Evolutionary conservation across 2,888 invertebrate genomes (phyloP).

Genomic region (Acleris cristana): DNA sequence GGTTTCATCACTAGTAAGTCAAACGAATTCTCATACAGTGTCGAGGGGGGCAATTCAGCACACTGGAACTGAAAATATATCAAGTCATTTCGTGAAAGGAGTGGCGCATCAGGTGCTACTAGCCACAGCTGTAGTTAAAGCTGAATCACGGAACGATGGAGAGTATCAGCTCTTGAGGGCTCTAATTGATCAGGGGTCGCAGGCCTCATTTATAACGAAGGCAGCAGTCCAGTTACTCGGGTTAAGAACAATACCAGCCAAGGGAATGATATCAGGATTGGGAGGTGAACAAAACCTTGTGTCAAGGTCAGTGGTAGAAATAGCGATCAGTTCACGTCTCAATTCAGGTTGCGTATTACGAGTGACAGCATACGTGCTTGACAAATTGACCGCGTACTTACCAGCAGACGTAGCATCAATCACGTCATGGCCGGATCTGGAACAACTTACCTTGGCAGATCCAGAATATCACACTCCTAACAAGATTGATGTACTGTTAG

Average conservation of each 20-base stretch:
- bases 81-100: slow-evolving; percentile 6
- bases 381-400: slow-evolving; percentile 31
- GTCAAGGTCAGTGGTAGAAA: slow-evolving; percentile 27
- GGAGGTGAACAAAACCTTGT: slow-evolving; percentile 13
- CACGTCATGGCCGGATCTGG: slow-evolving; percentile 20
- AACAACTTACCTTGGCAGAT: slow-evolving; percentile 32
- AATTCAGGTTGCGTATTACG: slow-evolving; percentile 4
- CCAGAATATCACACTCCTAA: slow-evolving; percentile 28
- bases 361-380: slow-evolving; percentile 37
- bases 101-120: slow-evolving; percentile 2
- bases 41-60: too few species aligned
- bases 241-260: slow-evolving; percentile 5
- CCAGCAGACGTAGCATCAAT: slow-evolving; percentile 12
- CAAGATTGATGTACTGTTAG: slow-evolving; percentile 35
- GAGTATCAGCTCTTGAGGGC: slow-evolving; percentile 21
- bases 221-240: slow-evolving; percentile 31
- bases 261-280: slow-evolving; percentile 29
- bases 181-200: slow-evolving; percentile 38
- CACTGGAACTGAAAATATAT: neutral
- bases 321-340: slow-evolving; percentile 22
- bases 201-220: slow-evolving; percentile 38
- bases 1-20: neutral
- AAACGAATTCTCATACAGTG: neutral
- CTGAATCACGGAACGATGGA: neutral
- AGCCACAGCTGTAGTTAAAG: slow-evolving; percentile 1